These are phyloP conservation scores for Glaucomys volans DNA, from an alignment of 2,113 vertebrate species.

Conservation along the genomic window DNA sequence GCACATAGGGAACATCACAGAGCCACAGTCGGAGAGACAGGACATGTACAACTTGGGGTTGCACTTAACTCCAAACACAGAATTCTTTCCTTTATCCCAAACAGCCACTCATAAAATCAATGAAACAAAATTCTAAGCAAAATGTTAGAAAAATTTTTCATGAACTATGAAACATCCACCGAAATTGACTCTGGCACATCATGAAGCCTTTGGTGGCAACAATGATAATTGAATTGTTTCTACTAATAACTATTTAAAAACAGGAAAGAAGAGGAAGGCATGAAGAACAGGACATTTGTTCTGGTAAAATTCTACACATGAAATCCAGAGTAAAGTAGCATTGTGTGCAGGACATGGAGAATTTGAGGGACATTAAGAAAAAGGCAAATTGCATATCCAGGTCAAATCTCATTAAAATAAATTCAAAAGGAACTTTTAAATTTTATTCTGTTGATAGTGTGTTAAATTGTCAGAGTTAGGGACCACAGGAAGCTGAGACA, in stretches of 20 bases:
- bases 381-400: background rate
- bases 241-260: background rate
- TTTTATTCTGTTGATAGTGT: background rate
- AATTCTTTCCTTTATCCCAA: background rate
- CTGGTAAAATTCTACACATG: background rate
- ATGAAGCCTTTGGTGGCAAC: background rate
- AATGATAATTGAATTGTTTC: background rate
- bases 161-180: conserved; percentile 23
- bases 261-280: background rate
- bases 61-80: background rate
- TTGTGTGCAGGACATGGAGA: background rate
- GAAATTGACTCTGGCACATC: background rate
- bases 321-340: background rate
- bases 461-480: background rate
- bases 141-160: background rate
- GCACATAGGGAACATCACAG: background rate
- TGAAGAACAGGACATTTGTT: background rate
- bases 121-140: conserved; percentile 41
- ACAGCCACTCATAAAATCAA: background rate
- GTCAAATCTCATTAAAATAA: conserved; percentile 45
- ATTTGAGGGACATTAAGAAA: background rate
- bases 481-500: background rate
- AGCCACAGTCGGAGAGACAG: background rate
- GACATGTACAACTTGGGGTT: background rate
- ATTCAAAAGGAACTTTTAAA: background rate